Conservation (phyloP, 2,797 vertebrate genomes). For the Peromyscus melanophrys region DNA sequence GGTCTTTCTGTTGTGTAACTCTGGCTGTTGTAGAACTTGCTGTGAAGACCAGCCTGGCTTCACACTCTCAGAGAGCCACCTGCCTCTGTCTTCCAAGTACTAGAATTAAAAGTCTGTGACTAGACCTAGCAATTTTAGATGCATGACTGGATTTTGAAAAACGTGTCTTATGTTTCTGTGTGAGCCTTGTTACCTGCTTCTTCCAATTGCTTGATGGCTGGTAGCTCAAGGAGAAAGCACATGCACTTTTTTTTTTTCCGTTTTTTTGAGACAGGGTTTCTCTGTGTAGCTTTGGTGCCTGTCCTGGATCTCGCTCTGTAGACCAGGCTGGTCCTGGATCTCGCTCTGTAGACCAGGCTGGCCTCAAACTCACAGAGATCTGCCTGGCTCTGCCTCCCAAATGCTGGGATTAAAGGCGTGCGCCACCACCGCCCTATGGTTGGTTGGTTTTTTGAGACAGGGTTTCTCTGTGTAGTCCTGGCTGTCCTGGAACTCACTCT, state of each 20-base stretch:
- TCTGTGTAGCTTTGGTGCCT: no score
- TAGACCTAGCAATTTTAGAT: neutral
- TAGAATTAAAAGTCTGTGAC: neutral
- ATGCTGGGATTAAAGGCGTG: no score
- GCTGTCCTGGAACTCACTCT: no score
- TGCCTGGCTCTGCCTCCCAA: no score
- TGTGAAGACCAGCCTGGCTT: neutral
- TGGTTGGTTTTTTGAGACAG: no score
- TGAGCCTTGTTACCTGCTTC: neutral
- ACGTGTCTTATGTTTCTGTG: neutral
- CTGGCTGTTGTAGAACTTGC: neutral
- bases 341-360: no score
- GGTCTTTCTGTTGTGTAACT: neutral
- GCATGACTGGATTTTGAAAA: neutral
- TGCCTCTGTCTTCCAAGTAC: neutral
- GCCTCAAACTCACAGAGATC: no score
- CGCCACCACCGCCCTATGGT: no score
- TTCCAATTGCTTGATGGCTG: neutral
- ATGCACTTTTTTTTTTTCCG: neutral
- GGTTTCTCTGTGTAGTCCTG: no score
- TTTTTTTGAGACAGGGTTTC: no score
- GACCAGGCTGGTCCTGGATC: no score
- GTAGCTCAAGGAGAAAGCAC: neutral
- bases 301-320: no score
- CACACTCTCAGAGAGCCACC: neutral